Percentiles rank a stretch among this genome's conserved stretches.
Conservation (phyloP, 2,113 vertebrate genomes). For the Paralichthys olivaceus region DNA sequence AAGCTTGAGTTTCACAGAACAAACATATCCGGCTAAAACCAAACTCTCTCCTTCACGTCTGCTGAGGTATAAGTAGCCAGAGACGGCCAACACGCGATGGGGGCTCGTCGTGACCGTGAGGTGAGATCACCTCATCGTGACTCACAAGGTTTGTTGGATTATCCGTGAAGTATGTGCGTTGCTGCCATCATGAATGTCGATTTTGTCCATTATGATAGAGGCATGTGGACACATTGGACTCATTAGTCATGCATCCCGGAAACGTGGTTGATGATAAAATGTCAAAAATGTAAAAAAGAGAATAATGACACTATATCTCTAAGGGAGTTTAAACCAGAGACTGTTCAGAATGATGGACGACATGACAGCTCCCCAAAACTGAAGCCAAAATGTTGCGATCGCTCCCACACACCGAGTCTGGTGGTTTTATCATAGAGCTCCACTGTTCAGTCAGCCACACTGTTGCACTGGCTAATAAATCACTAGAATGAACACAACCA, state of each 20-base stretch:
- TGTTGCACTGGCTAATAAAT: background rate
- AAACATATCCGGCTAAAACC: no score
- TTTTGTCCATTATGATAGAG: background rate
- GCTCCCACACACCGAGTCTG: background rate
- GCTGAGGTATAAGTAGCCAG: no score
- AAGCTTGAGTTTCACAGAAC: no score
- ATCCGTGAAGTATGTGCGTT: constrained; percentile 2
- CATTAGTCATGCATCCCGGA: background rate
- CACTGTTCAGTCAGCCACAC: background rate
- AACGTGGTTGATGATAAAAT: no score
- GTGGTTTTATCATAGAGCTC: background rate
- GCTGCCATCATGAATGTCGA: constrained; percentile 29
- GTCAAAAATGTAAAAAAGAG: no score
- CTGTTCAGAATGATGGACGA: background rate
- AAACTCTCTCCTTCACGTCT: no score
- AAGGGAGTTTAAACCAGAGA: no score
- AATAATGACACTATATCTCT: no score
- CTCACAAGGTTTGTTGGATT: constrained; percentile 28
- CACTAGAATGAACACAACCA: background rate
- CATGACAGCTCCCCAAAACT: background rate
- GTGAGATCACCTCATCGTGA: constrained; percentile 14
- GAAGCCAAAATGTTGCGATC: background rate
- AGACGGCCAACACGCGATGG: no score
- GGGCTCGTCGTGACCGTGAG: no score
- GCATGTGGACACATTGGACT: background rate